These are phyloP conservation scores for Drosophila willistoni DNA, from an alignment of 1,140 invertebrate species.

Conservation along the genomic window DNA sequence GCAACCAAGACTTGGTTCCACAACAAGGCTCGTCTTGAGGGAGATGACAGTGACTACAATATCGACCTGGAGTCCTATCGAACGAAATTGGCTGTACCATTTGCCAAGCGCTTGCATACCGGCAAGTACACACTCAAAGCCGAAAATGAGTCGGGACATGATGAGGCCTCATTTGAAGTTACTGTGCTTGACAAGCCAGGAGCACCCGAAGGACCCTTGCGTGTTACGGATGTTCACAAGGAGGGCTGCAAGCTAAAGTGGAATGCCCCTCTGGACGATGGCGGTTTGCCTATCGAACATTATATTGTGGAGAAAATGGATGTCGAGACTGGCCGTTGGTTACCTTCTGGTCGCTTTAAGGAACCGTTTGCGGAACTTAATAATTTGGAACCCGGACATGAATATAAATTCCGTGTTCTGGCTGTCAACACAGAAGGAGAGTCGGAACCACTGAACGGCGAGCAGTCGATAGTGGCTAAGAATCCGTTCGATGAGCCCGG, in stretches of 20 bases:
- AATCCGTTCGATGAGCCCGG: constrained; percentile 99
- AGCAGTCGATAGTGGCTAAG: constrained; percentile 96
- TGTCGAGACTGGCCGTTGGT: constrained; percentile 92
- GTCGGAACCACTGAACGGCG: constrained; percentile 95
- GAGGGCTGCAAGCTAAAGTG: constrained; percentile 97
- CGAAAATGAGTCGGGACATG: constrained; percentile 95
- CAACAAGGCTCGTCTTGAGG: constrained; percentile 89
- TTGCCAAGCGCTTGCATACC: constrained; percentile 91
- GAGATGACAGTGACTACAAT: constrained; percentile 86
- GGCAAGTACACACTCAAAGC: constrained; percentile 94
- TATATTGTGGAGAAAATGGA: constrained; percentile 97
- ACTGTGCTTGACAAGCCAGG: constrained; percentile 94
- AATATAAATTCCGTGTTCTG: constrained; percentile 98
- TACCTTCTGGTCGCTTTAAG: constrained; percentile 90
- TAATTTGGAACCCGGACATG: constrained; percentile 94
- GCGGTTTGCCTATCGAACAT: constrained; percentile 94
- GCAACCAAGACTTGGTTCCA: constrained; percentile 93
- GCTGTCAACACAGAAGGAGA: constrained; percentile 98
- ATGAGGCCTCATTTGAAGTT: constrained; percentile 95
- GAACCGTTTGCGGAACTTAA: constrained; percentile 93
- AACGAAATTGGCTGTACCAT: constrained; percentile 91
- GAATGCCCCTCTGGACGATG: constrained; percentile 96
- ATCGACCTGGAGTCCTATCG: constrained; percentile 94
- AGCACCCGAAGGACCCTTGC: constrained; percentile 95
- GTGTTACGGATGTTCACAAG: constrained; percentile 94